phyloP scores from a whole-genome alignment of 2,888 invertebrate genomes.

The Bursaphelenchus okinawaensis region DNA sequence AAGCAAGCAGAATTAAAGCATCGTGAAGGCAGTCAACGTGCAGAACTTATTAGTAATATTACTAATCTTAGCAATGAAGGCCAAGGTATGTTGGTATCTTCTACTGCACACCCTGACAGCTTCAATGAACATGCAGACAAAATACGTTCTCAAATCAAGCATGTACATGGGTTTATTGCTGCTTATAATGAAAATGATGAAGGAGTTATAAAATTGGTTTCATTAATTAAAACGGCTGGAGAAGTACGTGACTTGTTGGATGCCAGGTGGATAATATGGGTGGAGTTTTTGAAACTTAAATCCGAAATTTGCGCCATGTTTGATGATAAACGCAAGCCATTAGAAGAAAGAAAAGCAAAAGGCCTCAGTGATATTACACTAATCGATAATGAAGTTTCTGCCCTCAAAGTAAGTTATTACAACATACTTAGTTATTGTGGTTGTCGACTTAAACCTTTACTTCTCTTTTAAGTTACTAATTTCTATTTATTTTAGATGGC shows the following conservation, averaged over 20 bases:
- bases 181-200: neutral
- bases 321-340: neutral
- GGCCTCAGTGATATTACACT: neutral
- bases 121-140: conserved; percentile 3
- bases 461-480: neutral
- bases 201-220: neutral
- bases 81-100: neutral
- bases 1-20: neutral
- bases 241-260: neutral
- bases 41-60: neutral
- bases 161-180: neutral
- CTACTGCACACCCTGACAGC: neutral
- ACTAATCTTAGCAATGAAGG: neutral
- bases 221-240: neutral
- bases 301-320: neutral
- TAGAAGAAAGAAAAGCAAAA: neutral
- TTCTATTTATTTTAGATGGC: neutral
- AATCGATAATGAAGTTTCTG: neutral
- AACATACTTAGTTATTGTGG: too few relatives aligned
- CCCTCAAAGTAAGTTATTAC: neutral
- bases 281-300: conserved; percentile 5
- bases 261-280: conserved; percentile 9
- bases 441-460: conserved; percentile 1
- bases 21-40: neutral
- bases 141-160: neutral